These are phyloP conservation scores for Anneissia japonica DNA, from an alignment of 35 echinoderm and acorn worm genomes.

Conservation along the genomic window DNA sequence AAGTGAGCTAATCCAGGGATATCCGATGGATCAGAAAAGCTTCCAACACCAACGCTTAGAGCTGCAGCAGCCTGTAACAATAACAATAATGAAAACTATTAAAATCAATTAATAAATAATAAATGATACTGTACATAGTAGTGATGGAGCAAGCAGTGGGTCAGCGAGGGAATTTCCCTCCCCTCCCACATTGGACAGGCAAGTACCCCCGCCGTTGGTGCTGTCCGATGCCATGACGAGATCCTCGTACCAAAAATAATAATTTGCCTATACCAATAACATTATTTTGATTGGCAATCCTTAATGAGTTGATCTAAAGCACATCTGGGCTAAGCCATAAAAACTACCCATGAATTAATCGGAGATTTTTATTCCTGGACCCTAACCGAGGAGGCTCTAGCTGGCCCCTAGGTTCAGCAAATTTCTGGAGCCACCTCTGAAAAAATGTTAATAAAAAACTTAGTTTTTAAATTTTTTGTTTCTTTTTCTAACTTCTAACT, in stretches of 20 bases:
- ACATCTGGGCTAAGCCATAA: too few species aligned
- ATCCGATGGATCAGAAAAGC: slow-evolving; percentile 88
- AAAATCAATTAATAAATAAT: background rate
- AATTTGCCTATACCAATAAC: too few species aligned
- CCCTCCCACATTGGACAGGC: background rate
- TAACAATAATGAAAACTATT: background rate
- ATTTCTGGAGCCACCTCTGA: too few species aligned
- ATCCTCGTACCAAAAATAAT: background rate
- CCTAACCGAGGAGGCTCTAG: too few species aligned
- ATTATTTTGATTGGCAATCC: too few species aligned
- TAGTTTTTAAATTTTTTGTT: too few species aligned
- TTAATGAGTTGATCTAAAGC: too few species aligned
- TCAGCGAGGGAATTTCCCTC: background rate
- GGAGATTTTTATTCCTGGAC: too few species aligned
- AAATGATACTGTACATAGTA: background rate
- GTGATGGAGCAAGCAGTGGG: background rate
- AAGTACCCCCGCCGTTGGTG: background rate
- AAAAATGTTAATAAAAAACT: too few species aligned
- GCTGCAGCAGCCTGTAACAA: slow-evolving; percentile 75
- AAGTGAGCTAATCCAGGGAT: slow-evolving; percentile 96
- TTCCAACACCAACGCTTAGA: slow-evolving; percentile 87
- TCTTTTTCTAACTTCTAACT: too few species aligned
- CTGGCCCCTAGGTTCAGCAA: too few species aligned
- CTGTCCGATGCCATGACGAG: background rate
- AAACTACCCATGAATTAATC: too few species aligned